Percentiles rank a stretch among this genome's conserved stretches.
These are phyloP conservation scores for Cranoglanis bouderius DNA, from an alignment of 2,113 vertebrate species.

Conservation along the genomic window DNA sequence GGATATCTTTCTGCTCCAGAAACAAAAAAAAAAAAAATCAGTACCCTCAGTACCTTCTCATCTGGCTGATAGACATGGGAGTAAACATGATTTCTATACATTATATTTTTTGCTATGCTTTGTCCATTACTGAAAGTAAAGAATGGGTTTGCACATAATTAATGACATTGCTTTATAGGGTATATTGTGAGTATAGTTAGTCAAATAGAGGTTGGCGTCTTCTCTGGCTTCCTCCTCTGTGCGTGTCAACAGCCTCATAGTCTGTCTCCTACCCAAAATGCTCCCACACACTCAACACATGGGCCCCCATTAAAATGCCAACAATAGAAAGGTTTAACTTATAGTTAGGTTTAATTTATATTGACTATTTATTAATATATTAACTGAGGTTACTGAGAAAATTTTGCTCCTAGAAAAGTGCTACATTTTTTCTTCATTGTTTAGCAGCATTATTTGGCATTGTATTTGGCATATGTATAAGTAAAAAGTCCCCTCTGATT, in stretches of 20 bases:
- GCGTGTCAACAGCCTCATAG: constrained; percentile 67
- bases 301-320: background rate
- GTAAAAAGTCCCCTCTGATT: background rate
- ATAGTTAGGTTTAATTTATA: background rate
- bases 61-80: constrained; percentile 1
- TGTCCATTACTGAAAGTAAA: constrained; percentile 37
- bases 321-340: background rate
- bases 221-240: constrained; percentile 61
- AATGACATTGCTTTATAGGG: constrained; percentile 32
- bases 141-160: constrained; percentile 38
- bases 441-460: background rate
- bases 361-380: background rate
- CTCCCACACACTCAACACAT: constrained; percentile 13
- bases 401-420: background rate
- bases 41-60: background rate
- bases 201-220: constrained; percentile 65
- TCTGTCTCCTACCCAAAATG: constrained; percentile 52
- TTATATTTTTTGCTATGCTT: constrained; percentile 17
- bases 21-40: background rate
- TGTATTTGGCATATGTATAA: background rate
- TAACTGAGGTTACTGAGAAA: background rate
- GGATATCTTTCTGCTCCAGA: background rate
- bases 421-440: background rate
- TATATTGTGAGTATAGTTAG: constrained; percentile 41
- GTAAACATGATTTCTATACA: constrained; percentile 23